phyloP scores from a whole-genome alignment of 2,888 invertebrate genomes.

The Phaedon cochleariae region DNA sequence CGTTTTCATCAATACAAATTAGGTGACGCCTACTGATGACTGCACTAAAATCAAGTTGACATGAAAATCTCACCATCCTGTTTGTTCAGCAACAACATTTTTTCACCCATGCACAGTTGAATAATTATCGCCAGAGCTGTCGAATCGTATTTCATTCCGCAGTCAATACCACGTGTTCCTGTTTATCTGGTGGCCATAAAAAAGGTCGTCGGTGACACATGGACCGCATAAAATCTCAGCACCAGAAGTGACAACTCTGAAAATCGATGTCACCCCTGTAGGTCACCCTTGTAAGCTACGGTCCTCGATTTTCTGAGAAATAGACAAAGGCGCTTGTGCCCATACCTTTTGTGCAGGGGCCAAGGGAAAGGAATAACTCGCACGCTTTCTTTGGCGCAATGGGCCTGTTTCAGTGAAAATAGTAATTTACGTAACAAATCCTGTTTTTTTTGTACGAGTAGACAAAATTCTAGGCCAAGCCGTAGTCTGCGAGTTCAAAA shows the following conservation, averaged over 20 bases:
- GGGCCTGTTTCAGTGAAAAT: too few relatives aligned
- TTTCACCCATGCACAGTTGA: constrained; percentile 25
- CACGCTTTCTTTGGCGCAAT: not conserved
- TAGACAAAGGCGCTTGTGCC: not conserved
- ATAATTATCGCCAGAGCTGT: constrained; percentile 25
- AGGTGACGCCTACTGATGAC: not conserved
- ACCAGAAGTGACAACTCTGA: constrained; percentile 41
- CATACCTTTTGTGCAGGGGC: not conserved
- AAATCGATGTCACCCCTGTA: constrained; percentile 48
- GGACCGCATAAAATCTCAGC: constrained; percentile 33
- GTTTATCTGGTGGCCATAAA: constrained; percentile 30
- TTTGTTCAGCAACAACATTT: constrained; percentile 31
- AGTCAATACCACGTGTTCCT: constrained; percentile 28
- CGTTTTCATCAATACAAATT: not conserved
- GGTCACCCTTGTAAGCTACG: constrained; percentile 35
- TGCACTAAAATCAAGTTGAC: not conserved
- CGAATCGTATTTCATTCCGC: constrained; percentile 17
- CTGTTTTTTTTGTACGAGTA: too few relatives aligned
- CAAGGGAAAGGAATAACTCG: not conserved
- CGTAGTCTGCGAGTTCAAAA: too few relatives aligned
- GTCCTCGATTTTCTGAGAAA: constrained; percentile 19
- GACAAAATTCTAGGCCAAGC: too few relatives aligned
- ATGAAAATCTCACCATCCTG: constrained; percentile 18
- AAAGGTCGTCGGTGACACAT: constrained; percentile 30
- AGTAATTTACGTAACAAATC: too few relatives aligned